Percentiles rank a stretch among this genome's conserved stretches.
Evolutionary conservation across 2,113 vertebrate genomes (phyloP).

Genomic region (Etia nguti): DNA sequence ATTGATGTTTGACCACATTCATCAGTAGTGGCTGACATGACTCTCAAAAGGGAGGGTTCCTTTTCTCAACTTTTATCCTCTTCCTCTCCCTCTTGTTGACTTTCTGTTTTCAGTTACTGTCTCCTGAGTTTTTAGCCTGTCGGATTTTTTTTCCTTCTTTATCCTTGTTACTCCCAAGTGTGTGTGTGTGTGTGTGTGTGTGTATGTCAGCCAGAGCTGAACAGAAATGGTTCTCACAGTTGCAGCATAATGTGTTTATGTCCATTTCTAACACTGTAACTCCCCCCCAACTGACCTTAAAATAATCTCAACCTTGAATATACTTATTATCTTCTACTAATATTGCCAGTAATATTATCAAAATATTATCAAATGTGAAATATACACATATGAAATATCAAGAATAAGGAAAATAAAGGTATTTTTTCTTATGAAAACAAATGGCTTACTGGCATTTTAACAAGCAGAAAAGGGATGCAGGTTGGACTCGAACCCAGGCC

Average conservation of each 20-base stretch:
- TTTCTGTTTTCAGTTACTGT: not conserved
- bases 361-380: not conserved
- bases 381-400: not conserved
- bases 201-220: not conserved
- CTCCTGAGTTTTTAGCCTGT: not conserved
- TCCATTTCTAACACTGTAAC: not conserved
- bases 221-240: not conserved
- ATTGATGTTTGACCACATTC: conserved; percentile 55
- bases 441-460: not conserved
- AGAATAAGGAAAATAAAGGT: not conserved
- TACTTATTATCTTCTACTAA: not conserved
- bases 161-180: not conserved
- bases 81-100: not conserved
- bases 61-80: conserved; percentile 9
- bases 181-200: not conserved
- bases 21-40: conserved; percentile 31
- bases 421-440: not conserved
- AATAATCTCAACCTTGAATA: not conserved
- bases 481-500: not conserved
- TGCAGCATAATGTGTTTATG: not conserved
- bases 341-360: not conserved
- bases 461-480: not conserved
- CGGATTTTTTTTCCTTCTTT: not conserved
- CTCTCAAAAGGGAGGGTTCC: not conserved
- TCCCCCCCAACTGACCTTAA: not conserved